Evolutionary conservation across 2,113 vertebrate species (phyloP), one percentile per base, ranked within the genome.

Genomic region (Ornithorhynchus anatinus): DNA sequence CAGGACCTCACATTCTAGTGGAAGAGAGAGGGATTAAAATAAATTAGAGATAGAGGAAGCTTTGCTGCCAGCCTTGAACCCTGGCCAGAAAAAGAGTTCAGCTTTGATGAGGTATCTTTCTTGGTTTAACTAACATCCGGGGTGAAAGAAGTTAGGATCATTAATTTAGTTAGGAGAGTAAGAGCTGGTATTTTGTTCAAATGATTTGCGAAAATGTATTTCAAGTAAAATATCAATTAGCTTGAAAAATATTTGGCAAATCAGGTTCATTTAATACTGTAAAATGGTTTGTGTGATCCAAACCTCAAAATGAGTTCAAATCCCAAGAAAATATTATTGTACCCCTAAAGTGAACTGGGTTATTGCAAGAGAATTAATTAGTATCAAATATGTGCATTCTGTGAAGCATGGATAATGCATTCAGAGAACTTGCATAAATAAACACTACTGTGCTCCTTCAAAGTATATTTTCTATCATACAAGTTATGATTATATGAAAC

Each of bases 351-450:
- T 62, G 35, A 85, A 54, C 27, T 73, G 32, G 22, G 16, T 69
- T 75, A 69, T 69, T 75, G 57, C 29, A 75, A 64, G 25, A 48
- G 45, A 82, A 66, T 75, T 79, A 85, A 58, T 70, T 86, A 48
- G 9, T 10, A 70, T 69, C 36, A 79, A 57, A 61, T 7, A 48
- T 37, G 63, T 61, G 69, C 54, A 56, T 63, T 79, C 71, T 79
- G 19, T 71, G 56, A 82, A 53, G 15, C 66, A n/a, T 75, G 43
- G 67, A 40, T 76, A 88, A 80, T 52, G 25, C 12, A 12, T 62
- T 68, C 17, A 72, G 62, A 40, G 52, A 81, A 72, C 38, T 22
- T 50, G 45, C 62, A 64, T 79, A 79, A 86, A 66, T 60, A 78
- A 63, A 5, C 69, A 31, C 31, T 69, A 66, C 32, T 84, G 78